Evolutionary conservation across 2,888 invertebrate genomes (phyloP).

Genomic region (Lepidochitona cinerea): DNA sequence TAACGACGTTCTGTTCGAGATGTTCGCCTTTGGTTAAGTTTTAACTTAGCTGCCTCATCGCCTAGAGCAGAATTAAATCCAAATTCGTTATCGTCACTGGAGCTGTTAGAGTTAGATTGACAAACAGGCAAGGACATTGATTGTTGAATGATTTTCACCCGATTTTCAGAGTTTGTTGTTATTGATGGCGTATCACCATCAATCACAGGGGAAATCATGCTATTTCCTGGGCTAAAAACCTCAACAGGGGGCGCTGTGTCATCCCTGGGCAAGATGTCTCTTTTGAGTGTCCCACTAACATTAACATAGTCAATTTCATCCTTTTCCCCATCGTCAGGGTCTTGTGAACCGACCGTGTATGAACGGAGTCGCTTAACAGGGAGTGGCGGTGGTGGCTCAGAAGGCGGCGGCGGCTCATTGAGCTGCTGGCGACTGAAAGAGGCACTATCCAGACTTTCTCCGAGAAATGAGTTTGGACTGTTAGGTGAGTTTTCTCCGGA

Average conservation of each 20-base stretch:
- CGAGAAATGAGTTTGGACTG: neutral
- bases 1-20: conserved; percentile 73
- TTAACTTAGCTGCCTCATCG: conserved; percentile 51
- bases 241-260: neutral
- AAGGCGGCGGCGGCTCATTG: neutral
- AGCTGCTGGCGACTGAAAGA: neutral
- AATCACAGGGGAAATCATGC: neutral
- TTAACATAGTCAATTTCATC: neutral
- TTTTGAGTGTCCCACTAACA: neutral
- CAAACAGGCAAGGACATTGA: neutral
- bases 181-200: neutral
- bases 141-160: neutral
- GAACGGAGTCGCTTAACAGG: neutral
- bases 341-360: neutral
- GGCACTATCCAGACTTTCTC: neutral
- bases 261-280: neutral
- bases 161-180: no score
- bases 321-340: conserved; percentile 2
- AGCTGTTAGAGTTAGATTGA: neutral
- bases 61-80: neutral
- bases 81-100: neutral
- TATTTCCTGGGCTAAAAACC: neutral
- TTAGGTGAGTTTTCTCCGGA: neutral
- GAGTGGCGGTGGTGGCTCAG: neutral
- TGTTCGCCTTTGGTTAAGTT: conserved; percentile 61